Evolutionary conservation across 2,113 vertebrate genomes (phyloP).

Genomic region (Tauraco erythrolophus): DNA sequence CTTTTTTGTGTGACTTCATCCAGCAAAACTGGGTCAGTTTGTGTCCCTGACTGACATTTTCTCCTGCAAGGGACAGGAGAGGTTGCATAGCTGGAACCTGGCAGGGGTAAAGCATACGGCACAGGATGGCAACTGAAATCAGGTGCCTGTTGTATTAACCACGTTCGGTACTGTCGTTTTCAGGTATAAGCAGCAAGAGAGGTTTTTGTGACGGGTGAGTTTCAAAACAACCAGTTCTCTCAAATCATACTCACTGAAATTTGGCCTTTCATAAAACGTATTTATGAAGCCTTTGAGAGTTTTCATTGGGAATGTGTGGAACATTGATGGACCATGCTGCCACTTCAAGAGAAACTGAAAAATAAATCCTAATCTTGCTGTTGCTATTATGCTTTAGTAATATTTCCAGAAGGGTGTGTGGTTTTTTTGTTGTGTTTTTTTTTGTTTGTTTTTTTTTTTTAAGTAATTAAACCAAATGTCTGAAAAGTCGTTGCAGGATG

Average conservation of each 20-base stretch:
- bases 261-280: not conserved
- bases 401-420: not conserved
- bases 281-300: not conserved
- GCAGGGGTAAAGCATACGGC: not conserved
- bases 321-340: not conserved
- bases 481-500: not conserved
- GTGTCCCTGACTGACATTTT: not conserved
- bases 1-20: not conserved
- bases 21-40: not conserved
- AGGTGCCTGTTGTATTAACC: not conserved
- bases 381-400: not conserved
- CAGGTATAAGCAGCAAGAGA: not conserved
- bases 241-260: not conserved
- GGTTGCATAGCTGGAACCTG: not conserved
- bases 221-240: not conserved
- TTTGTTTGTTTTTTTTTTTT: no score
- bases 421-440: not conserved
- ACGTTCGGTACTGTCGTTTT: accelerated
- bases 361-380: not conserved
- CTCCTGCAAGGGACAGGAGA: not conserved
- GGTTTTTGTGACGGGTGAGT: not conserved
- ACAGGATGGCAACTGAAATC: not conserved
- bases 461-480: not conserved
- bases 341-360: not conserved
- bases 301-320: not conserved